These are phyloP conservation scores for Fringilla coelebs DNA, from an alignment of 2,797 vertebrate species.

Conservation along the genomic window DNA sequence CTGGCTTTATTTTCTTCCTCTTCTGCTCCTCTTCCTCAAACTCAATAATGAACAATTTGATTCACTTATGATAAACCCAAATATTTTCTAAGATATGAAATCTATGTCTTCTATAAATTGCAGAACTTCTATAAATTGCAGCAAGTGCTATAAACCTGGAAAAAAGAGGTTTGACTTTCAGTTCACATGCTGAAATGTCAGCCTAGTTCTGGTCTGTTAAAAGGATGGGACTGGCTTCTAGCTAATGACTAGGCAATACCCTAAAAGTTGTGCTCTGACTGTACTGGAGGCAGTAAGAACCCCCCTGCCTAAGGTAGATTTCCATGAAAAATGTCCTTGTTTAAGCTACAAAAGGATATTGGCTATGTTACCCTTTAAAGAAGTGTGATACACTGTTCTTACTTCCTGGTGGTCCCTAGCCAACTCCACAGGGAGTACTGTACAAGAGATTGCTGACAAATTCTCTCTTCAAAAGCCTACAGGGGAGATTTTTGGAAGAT, in stretches of 20 bases:
- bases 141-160: background rate
- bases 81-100: background rate
- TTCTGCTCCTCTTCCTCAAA: background rate
- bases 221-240: background rate
- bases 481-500: background rate
- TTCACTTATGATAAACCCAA: background rate
- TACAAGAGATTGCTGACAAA: background rate
- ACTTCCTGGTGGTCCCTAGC: background rate
- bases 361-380: background rate
- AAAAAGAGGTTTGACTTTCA: background rate
- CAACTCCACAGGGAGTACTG: background rate
- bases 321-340: background rate
- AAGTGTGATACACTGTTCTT: background rate
- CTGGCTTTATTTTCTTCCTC: background rate
- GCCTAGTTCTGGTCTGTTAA: background rate
- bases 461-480: background rate
- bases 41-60: background rate
- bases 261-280: background rate
- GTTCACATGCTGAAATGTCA: background rate
- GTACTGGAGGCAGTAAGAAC: background rate
- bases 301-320: background rate
- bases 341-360: background rate
- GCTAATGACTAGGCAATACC: background rate
- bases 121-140: background rate
- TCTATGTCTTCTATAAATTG: background rate